Percentiles rank a stretch among this genome's conserved stretches.
phyloP scores from a whole-genome alignment of 2,113 vertebrate genomes.

The Procavia capensis region DNA sequence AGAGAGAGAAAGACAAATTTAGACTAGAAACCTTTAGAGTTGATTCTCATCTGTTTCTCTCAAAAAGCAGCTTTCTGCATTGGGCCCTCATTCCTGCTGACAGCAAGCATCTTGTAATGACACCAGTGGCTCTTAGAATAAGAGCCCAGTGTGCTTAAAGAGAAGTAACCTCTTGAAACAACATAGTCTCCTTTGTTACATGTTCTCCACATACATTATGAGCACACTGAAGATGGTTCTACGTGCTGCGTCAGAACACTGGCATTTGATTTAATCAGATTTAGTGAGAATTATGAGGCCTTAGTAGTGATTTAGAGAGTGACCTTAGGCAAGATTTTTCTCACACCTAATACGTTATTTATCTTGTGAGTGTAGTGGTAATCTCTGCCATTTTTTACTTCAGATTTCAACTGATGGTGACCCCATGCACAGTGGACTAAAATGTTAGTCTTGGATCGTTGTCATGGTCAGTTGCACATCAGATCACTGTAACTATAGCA shows the following conservation, averaged over 20 bases:
- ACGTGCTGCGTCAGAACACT: background rate
- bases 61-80: background rate
- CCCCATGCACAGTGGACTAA: background rate
- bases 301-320: background rate
- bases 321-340: background rate
- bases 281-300: background rate
- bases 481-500: background rate
- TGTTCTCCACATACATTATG: background rate
- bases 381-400: background rate
- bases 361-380: background rate
- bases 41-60: background rate
- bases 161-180: background rate
- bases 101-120: background rate
- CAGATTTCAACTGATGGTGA: background rate
- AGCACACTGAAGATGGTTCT: background rate
- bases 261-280: background rate
- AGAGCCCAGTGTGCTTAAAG: background rate
- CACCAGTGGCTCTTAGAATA: background rate
- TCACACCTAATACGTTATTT: background rate
- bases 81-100: background rate
- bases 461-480: background rate
- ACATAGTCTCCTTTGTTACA: background rate
- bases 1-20: too few relatives aligned
- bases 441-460: too few relatives aligned
- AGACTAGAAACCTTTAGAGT: slow-evolving; percentile 1